phyloP scores from a whole-genome alignment of 2,113 vertebrate species.

The Chaenogobius annularis region DNA sequence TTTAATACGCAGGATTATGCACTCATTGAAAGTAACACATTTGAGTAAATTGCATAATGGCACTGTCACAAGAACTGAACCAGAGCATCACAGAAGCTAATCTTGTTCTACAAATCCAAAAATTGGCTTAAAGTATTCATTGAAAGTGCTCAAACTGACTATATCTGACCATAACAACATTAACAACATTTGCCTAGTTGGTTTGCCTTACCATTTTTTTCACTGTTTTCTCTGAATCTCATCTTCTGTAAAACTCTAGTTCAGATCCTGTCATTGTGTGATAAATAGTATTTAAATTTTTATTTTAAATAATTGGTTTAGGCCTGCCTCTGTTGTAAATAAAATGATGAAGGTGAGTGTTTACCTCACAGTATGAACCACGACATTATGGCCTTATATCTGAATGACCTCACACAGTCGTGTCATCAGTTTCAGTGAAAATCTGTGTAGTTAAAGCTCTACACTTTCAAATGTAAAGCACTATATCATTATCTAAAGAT shows the following conservation, averaged over 20 bases:
- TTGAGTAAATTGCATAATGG: conserved; percentile 40
- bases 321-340: conserved; percentile 76
- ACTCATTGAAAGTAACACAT: conserved; percentile 23
- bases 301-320: conserved; percentile 61
- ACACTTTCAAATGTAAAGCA: conserved; percentile 70
- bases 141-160: background rate
- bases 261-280: conserved; percentile 58
- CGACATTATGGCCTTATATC: conserved; percentile 82
- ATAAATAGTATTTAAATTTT: conserved; percentile 52
- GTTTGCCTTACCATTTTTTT: conserved; percentile 26
- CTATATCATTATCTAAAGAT: conserved; percentile 70
- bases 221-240: conserved; percentile 4
- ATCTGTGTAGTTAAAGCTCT: conserved; percentile 62
- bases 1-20: conserved; percentile 40
- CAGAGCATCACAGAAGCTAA: conserved; percentile 26
- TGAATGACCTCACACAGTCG: conserved; percentile 78
- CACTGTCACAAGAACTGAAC: conserved; percentile 52
- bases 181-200: background rate
- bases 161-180: background rate
- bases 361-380: conserved; percentile 91
- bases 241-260: conserved; percentile 44
- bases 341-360: conserved; percentile 69
- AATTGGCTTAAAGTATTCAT: background rate
- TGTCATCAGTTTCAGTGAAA: conserved; percentile 62
- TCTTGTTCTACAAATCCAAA: background rate